Evolutionary conservation across 92 coral and sea anemone genomes (phyloP), one percentile per base, ranked within the genome.

Genomic region (Heteractis magnifica): DNA sequence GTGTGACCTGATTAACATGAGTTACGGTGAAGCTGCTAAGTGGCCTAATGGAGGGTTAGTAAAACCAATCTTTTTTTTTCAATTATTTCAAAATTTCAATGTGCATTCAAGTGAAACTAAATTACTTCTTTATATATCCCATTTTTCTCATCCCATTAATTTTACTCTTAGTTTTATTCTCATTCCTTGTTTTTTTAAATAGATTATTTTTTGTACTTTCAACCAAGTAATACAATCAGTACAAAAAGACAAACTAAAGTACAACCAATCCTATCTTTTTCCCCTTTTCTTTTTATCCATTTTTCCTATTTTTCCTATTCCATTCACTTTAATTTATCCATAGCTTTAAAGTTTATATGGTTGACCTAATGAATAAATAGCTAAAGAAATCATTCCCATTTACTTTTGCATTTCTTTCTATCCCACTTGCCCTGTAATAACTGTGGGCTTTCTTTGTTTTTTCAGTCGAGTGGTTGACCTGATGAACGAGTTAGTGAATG

Each of bases 21-120:
- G 99, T 79, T 97, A 94, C 83, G 99, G 99, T 19, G 99, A 97
- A 86, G 98, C 99, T 56, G 93, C 96, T 19, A 95, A 94, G 15
- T 97, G 99, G 99, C 95, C 99, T 0, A 93, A 97, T 86, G 86
- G 95, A 75, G 99, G 99, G 99, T 97, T 64, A 88, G 92, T 62
- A 62, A 12, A 62, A 62, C 44, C 44, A 34, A 34, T 34, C 44
- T 34, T 34, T 34, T 34, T 34, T 34, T 34, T 34, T 18, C 10
- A 10, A 21, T 19, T 71, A 7, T 18, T 8, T 19, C 23, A 71
- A 71, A 71, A 21, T 59, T 8, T 12, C 18, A 59, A 2, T 59
- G 65, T 13, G 15, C 14, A 59, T 13, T 18, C 6, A 34, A 34
- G 2, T 34, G 44, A 34, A 34, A 2, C 44, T 34, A 34, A 34